Evolutionary conservation across 2,888 invertebrate genomes (phyloP).

Genomic region (Calameuta pallipes): DNA sequence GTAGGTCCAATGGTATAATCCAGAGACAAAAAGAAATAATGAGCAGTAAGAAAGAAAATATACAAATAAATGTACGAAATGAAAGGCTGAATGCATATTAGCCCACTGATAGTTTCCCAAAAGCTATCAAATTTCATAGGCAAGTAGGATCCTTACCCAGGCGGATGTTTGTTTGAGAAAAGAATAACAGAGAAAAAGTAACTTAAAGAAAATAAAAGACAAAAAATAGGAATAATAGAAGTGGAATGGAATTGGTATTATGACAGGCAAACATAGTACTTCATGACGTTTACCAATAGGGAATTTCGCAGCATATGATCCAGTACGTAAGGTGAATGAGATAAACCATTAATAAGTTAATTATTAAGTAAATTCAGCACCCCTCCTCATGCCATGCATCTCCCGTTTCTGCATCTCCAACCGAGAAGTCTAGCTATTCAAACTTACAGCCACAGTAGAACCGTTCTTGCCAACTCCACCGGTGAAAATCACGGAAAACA

Average conservation of each 20-base stretch:
- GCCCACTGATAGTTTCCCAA: neutral
- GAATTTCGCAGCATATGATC: neutral
- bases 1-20: neutral
- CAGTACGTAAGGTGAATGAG: neutral
- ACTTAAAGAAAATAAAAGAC: neutral
- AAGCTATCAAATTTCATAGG: neutral
- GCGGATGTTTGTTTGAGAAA: slow-evolving; percentile 13
- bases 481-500: slow-evolving; percentile 76
- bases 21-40: neutral
- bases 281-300: neutral
- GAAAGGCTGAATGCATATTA: neutral
- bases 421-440: slow-evolving; percentile 31
- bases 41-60: neutral
- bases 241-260: neutral
- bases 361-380: slow-evolving; percentile 19
- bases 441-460: slow-evolving; percentile 97
- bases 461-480: slow-evolving; percentile 99
- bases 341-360: slow-evolving; percentile 1
- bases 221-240: neutral
- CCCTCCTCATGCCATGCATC: slow-evolving; percentile 64
- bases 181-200: slow-evolving; percentile 16
- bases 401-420: slow-evolving; percentile 44
- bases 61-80: neutral
- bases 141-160: neutral
- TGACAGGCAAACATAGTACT: neutral